Conservation (phyloP, 2,797 vertebrate species). For the Etheostoma perlongum region DNA sequence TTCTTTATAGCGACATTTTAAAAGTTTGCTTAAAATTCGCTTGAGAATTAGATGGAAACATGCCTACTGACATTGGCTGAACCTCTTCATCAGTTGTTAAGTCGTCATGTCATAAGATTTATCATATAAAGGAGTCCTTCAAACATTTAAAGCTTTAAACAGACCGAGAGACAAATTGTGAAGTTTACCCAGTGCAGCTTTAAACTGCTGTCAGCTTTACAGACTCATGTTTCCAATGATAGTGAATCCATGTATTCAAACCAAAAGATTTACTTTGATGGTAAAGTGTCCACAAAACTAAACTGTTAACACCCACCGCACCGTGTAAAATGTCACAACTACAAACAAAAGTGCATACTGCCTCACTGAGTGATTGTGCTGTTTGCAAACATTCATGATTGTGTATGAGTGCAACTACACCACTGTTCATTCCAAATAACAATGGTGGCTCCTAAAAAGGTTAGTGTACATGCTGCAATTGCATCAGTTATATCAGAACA, state of each 20-base stretch:
- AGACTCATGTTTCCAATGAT: conserved; percentile 8
- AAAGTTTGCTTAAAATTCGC: no score
- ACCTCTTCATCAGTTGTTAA: neutral
- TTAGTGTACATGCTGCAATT: neutral
- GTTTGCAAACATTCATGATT: conserved; percentile 7
- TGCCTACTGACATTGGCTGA: neutral
- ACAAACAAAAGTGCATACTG: neutral
- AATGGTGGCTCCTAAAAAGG: no score
- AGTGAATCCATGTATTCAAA: neutral
- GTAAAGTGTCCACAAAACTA: neutral
- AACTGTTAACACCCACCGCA: neutral
- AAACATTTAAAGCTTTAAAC: neutral
- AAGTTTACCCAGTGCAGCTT: neutral
- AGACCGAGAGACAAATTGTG: neutral
- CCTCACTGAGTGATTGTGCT: conserved; percentile 13
- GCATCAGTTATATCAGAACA: no score
- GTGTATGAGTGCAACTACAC: neutral
- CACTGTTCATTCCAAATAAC: no score
- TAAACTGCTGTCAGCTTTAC: neutral
- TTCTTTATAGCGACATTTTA: no score
- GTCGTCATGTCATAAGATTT: neutral
- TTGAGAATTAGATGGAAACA: neutral
- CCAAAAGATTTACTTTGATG: neutral
- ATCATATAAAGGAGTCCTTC: neutral
- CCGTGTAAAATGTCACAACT: no score